phyloP scores from a whole-genome alignment of 1,140 invertebrate species.

The Zaprionus davidi region DNA sequence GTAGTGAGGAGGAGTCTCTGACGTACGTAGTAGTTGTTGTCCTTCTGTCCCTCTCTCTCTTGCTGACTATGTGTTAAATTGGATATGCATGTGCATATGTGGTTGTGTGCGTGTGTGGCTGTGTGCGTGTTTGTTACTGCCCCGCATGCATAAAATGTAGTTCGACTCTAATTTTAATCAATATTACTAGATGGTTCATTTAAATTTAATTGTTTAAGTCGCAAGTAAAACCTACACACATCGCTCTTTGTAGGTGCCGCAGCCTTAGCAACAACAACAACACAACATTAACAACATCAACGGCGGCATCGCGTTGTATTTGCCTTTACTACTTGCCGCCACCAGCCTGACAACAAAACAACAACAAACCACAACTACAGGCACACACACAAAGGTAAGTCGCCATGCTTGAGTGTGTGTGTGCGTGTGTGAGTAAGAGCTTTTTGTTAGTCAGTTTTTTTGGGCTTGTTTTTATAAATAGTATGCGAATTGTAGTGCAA shows the following conservation, averaged over 20 bases:
- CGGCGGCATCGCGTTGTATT: constrained; percentile 12
- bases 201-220: constrained; percentile 65
- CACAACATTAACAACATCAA: constrained; percentile 22
- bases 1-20: constrained; percentile 18
- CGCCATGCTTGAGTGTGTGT: constrained; percentile 20
- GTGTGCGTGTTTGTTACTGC: constrained; percentile 43
- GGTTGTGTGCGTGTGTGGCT: constrained; percentile 35
- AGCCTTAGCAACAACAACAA: constrained; percentile 23
- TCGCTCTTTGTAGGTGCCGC: constrained; percentile 42
- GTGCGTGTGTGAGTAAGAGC: constrained; percentile 22
- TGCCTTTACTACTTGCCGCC: constrained; percentile 21
- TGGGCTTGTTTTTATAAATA: constrained; percentile 66
- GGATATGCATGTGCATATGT: constrained; percentile 10
- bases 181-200: constrained; percentile 67
- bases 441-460: constrained; percentile 43
- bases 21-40: constrained; percentile 45
- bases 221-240: constrained; percentile 46
- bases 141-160: constrained; percentile 58
- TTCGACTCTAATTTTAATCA: constrained; percentile 62
- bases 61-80: not conserved
- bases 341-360: constrained; percentile 28
- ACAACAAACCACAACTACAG: constrained; percentile 30
- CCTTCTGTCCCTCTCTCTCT: constrained; percentile 7
- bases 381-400: constrained; percentile 64
- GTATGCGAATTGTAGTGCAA: constrained; percentile 36